Evolutionary conservation across 2,888 invertebrate species (phyloP).

Genomic region (Drosophila borealis): DNA sequence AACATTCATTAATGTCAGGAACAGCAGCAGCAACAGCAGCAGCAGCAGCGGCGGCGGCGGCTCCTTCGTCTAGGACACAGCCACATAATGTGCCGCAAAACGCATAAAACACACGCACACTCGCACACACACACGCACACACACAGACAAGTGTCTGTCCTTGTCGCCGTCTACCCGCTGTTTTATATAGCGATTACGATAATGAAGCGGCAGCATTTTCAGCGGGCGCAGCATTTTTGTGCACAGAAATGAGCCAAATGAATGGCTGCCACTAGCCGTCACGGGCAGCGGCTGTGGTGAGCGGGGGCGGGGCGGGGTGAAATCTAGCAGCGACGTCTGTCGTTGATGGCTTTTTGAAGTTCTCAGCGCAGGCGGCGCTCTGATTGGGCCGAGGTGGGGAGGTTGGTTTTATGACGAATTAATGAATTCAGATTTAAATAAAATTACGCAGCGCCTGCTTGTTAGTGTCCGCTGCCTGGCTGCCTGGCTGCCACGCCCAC

Average conservation of each 20-base stretch:
- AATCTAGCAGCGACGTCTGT: constrained; percentile 65
- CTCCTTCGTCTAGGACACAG: constrained; percentile 61
- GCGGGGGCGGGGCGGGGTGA: neutral
- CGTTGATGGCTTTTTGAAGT: constrained; percentile 82
- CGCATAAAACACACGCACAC: constrained; percentile 68
- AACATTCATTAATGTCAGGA: constrained; percentile 77
- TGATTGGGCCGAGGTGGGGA: constrained; percentile 70
- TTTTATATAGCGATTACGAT: constrained; percentile 81
- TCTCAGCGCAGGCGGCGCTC: constrained; percentile 73
- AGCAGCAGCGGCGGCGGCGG: constrained; percentile 11
- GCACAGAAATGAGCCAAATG: constrained; percentile 77
- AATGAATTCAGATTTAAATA: constrained; percentile 82
- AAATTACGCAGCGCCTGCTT: constrained; percentile 74
- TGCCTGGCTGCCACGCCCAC: constrained; percentile 37
- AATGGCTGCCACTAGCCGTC: constrained; percentile 59
- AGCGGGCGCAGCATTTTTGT: constrained; percentile 77
- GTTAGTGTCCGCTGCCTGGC: constrained; percentile 37
- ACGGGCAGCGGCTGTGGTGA: neutral
- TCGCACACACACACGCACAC: constrained; percentile 28
- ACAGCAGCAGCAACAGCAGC: constrained; percentile 43
- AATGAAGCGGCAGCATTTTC: constrained; percentile 75
- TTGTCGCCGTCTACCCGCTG: constrained; percentile 68
- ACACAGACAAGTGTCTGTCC: constrained; percentile 51
- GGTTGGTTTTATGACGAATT: constrained; percentile 79
- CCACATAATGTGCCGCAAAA: constrained; percentile 77